These are phyloP conservation scores for Lycophotia porphyrea DNA, from an alignment of 2,888 invertebrate species.

Conservation along the genomic window DNA sequence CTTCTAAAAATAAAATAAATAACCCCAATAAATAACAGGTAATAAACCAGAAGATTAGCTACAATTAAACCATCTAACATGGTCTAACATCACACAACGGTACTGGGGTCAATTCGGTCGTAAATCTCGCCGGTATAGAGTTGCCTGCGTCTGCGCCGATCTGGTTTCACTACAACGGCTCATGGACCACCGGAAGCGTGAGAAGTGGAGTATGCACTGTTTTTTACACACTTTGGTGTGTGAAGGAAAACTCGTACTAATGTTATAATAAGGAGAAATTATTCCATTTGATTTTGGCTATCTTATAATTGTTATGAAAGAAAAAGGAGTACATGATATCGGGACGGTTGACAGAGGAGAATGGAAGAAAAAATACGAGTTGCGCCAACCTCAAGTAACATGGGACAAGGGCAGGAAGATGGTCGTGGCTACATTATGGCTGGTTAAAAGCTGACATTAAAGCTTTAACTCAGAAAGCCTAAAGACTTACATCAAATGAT, in stretches of 20 bases:
- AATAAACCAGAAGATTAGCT: conserved; percentile 47
- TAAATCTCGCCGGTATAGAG: conserved; percentile 72
- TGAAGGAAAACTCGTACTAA: conserved; percentile 7
- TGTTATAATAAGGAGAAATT: background rate
- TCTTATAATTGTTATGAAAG: background rate
- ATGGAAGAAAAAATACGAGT: too few relatives aligned
- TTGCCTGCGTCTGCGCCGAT: conserved; percentile 67
- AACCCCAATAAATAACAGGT: conserved; percentile 29
- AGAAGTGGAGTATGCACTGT: conserved; percentile 55
- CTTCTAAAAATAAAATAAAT: conserved; percentile 5
- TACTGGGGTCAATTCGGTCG: conserved; percentile 60
- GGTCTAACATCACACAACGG: conserved; percentile 48
- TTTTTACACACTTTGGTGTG: conserved; percentile 18
- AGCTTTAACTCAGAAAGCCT: background rate
- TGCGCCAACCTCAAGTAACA: too few relatives aligned
- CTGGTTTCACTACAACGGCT: conserved; percentile 62
- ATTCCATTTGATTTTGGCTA: background rate
- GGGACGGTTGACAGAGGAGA: too few relatives aligned
- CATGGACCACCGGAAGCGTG: conserved; percentile 76
- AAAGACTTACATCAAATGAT: background rate
- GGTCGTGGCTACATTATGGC: too few relatives aligned
- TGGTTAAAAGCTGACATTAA: background rate
- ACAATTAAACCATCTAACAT: conserved; percentile 52
- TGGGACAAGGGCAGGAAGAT: too few relatives aligned
- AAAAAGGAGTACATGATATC: background rate